Base-by-base conservation (phyloP, 2,113 vertebrate genomes). In the Poeciliopsis retropinna region DNA sequence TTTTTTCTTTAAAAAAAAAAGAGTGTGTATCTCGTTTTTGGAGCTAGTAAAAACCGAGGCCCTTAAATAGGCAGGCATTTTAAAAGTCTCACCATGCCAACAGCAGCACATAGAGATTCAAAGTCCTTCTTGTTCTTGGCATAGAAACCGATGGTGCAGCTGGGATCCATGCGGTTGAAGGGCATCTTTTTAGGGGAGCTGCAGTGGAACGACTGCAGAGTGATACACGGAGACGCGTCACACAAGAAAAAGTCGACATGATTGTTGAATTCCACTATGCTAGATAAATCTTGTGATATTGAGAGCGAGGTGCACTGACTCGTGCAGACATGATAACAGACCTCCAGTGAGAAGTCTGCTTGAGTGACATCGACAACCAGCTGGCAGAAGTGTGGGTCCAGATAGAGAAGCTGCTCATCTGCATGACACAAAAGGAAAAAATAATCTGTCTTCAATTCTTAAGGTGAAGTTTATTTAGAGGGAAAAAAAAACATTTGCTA, bases 341-440 rank as follows among this genome's bases (percentile, higher is more conserved):
- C 97, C 95, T 97, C 96, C 47, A 97, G 84, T 32, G 95, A 93
- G 72, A 96, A 97, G 86, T 94, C 82, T 25, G 79, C 86, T 86
- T 95, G 94, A 47, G 94, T 92, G 80, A 96, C 92, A 27, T 98
- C 96, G 61, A 97, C 95, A 19, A 94, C 92, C 5, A 94, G 88
- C 93, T 98, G 97, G 91, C 96, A 97, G 93, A 97, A 97, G 91
- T 98, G 97, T 47, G 97, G 97, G 79, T 98, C 97, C 91, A 98
- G 92, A 92, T 97, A 98, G 31, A 98, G 92, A 68, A 98, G 92
- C 86, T 96, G 96, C 73, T 97, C 96, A 60, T 98, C 97, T 98
- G 87, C 44, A 19, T 47, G 22, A 22, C 30, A 83, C 8, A 79
- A 30, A 41, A 87, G 67, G 71, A n/a, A 78, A 3, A 28, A 64